phyloP scores from a whole-genome alignment of 2,888 invertebrate genomes.

The Rutpela maculata region DNA sequence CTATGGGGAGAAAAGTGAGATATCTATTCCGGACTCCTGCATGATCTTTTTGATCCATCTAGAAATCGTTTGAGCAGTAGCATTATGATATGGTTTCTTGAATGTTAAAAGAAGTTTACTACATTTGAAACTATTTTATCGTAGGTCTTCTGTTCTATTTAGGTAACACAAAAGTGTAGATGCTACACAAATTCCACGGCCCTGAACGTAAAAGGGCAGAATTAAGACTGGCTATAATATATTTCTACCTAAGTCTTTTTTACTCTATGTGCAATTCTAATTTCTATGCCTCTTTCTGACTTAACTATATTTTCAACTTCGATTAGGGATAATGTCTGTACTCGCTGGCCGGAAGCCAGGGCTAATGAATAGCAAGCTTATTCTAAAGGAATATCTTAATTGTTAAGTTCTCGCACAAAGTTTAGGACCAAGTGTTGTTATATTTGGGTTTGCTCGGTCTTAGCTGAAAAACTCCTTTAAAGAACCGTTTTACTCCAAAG shows the following conservation, averaged over 20 bases:
- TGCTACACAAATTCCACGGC: not conserved
- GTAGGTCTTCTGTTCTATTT: conserved; percentile 5
- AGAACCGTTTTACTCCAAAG: conserved; percentile 41
- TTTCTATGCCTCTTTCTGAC: not conserved
- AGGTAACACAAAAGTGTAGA: conserved; percentile 13
- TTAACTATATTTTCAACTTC: not conserved
- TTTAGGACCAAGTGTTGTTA: conserved; percentile 7
- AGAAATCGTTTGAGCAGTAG: not conserved
- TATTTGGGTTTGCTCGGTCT: conserved; percentile 35
- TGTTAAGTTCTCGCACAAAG: not conserved
- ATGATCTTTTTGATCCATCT: conserved; percentile 7
- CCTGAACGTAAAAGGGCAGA: not conserved
- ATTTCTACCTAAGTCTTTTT: not conserved
- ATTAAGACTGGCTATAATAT: not conserved
- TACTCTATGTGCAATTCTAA: not conserved
- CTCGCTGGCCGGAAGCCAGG: not conserved
- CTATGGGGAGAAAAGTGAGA: not conserved
- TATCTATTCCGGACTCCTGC: not conserved
- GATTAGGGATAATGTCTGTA: not conserved
- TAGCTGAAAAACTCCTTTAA: conserved; percentile 41
- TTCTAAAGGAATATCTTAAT: not conserved
- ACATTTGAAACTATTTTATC: not conserved
- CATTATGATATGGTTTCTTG: conserved; percentile 28
- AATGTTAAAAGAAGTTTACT: not conserved
- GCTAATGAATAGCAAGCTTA: not conserved